A percentile compares a stretch with the other conserved stretches of the same genome.
Evolutionary conservation across 1,140 invertebrate species (phyloP).

Genomic region (Zaprionus taronus): DNA sequence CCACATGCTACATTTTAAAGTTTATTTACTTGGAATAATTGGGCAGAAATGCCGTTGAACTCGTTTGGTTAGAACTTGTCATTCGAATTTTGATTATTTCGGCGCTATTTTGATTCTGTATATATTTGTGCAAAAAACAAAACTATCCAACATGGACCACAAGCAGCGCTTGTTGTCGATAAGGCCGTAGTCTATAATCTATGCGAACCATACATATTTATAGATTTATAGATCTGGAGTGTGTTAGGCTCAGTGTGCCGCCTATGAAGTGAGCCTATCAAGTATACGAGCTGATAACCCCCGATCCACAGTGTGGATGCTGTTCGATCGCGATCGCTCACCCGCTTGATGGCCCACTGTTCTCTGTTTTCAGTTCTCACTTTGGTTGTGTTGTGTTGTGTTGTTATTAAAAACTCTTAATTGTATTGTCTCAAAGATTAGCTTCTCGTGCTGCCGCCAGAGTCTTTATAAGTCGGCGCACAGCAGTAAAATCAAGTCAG

Average conservation of each 20-base stretch:
- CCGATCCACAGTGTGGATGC: constrained; percentile 57
- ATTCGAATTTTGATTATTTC: constrained; percentile 54
- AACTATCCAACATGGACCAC: constrained; percentile 57
- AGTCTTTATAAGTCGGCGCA: constrained; percentile 71
- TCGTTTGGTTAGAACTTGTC: constrained; percentile 74
- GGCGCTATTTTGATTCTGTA: constrained; percentile 21
- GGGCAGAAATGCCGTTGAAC: constrained; percentile 77
- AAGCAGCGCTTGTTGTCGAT: constrained; percentile 41
- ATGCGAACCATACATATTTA: constrained; percentile 2
- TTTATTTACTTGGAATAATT: constrained; percentile 73
- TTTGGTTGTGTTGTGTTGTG: constrained; percentile 43
- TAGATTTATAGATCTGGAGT: background rate
- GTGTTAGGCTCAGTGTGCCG: background rate
- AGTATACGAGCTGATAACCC: constrained; percentile 67
- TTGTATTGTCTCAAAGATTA: constrained; percentile 51
- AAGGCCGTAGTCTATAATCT: constrained; percentile 8
- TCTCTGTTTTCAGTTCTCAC: constrained; percentile 61
- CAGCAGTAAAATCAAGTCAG: constrained; percentile 59
- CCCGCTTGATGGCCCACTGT: constrained; percentile 48
- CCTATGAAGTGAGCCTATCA: constrained; percentile 27
- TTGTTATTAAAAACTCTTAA: constrained; percentile 48
- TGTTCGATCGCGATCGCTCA: constrained; percentile 51
- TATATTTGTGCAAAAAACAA: constrained; percentile 42
- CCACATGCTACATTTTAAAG: constrained; percentile 24
- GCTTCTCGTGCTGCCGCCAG: constrained; percentile 25